Percentiles rank a stretch among this genome's conserved stretches.
phyloP scores from a whole-genome alignment of 2,113 vertebrate genomes.

The Passer domesticus region DNA sequence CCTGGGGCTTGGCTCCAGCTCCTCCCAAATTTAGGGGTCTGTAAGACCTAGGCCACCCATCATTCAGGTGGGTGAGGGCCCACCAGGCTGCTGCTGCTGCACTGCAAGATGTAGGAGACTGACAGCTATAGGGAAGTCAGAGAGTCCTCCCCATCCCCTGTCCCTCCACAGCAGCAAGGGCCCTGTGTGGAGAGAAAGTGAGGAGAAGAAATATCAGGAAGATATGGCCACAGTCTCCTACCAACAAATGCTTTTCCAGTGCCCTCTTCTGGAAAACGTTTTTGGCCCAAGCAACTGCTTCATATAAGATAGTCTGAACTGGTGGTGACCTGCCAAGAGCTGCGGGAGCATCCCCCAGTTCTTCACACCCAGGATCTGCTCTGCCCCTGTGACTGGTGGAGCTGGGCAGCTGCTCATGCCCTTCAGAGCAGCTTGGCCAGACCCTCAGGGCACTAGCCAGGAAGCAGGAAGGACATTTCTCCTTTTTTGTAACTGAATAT shows the following conservation, averaged over 20 bases:
- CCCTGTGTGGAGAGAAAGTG: not conserved
- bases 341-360: not conserved
- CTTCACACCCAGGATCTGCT: not conserved
- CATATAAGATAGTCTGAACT: not conserved
- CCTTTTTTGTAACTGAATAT: not conserved
- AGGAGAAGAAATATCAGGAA: not conserved
- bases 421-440: not conserved
- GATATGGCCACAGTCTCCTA: not conserved
- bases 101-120: not conserved
- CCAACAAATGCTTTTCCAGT: conserved; percentile 59
- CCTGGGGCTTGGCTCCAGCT: not conserved
- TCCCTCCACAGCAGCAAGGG: not conserved
- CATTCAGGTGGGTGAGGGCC: not conserved
- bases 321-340: not conserved
- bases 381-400: not conserved
- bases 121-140: not conserved
- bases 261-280: conserved; percentile 65
- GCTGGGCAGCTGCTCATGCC: not conserved
- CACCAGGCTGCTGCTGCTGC: not conserved
- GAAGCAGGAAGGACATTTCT: not conserved
- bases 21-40: not conserved
- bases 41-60: not conserved
- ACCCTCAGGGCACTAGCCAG: not conserved
- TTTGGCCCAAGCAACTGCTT: not conserved
- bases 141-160: not conserved